Evolutionary conservation across 2,113 vertebrate species (phyloP), one percentile per base, ranked within the genome.

Genomic region (Notiomystis cincta): DNA sequence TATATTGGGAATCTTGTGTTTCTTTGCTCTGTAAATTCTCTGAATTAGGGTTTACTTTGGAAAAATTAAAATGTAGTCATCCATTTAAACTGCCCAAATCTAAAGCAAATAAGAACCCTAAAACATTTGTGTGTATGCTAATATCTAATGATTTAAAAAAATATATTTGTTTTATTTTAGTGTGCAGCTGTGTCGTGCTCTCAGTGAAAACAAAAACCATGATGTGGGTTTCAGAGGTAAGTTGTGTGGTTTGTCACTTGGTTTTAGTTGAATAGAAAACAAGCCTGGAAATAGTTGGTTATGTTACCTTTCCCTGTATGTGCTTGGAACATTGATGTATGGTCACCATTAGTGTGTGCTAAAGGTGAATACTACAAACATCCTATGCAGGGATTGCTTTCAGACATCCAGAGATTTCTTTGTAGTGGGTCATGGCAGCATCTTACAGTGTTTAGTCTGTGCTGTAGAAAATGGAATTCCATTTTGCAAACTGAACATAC

Each of bases 161-260:
- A 47, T 47, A 48, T 76, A 14, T 91, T 89, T 96, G 18, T 92
- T 97, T 96, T 87, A 28, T 98, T 96, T 69, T 96, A 99, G 99
- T 94, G 98, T 99, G 94, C 99, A 99, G 79, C 98, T 99, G 75
- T 99, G 99, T 98, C 99, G 99, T 89, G 94, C 97, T 47, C 98
- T 99, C 56, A 98, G 98, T 97, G 98, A 99, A 96, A 99, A 97
- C 95, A 98, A 98, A 98, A 98, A 97, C 85, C 98, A 98, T 80
- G 98, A 99, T 98, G 97, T 97, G 71, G 97, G 98, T 83, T 97
- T 98, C 93, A 98, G 97, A 99, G 99, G 99, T 99, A 98, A 98
- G 98, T 90, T 82, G 8, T 33, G 15, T 69, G 3, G 0, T 15
- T 23, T 62, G 35, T 82, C 47, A 17, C 2, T 61, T 66, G 8